Percentiles rank a stretch among this genome's conserved stretches.
phyloP scores from a whole-genome alignment of 2,888 invertebrate species.

The Xestia ashworthii region DNA sequence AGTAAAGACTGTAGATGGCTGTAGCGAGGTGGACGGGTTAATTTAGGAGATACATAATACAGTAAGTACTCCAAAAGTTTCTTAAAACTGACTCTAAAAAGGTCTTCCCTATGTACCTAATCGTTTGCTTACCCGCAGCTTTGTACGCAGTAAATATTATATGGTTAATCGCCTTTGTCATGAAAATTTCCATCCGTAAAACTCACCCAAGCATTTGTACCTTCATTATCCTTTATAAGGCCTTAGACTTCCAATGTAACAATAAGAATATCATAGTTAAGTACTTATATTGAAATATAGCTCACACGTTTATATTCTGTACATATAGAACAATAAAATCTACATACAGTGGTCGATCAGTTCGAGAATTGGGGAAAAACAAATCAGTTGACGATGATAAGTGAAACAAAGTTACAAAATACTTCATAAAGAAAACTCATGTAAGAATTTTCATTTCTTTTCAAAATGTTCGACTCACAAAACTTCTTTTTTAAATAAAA shows the following conservation, averaged over 20 bases:
- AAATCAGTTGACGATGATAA: neutral
- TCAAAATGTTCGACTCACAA: neutral
- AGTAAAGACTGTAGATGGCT: too few species aligned
- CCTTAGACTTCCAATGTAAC: too few species aligned
- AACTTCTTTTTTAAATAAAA: neutral
- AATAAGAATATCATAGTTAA: too few species aligned
- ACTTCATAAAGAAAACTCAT: neutral
- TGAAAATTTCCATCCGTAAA: neutral
- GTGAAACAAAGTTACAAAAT: neutral
- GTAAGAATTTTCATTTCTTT: neutral
- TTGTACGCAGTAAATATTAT: neutral
- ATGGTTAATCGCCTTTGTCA: neutral
- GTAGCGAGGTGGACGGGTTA: neutral
- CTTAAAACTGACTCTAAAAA: neutral
- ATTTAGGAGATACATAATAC: neutral
- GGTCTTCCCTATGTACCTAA: neutral
- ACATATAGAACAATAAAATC: neutral
- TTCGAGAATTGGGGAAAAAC: neutral
- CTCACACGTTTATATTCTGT: neutral
- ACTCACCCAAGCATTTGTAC: neutral
- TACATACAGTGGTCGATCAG: neutral
- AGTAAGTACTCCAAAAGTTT: neutral
- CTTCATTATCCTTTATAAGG: neutral
- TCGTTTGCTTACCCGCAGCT: neutral
- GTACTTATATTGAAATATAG: too few species aligned